phyloP scores from a whole-genome alignment of 2,113 vertebrate species.

The Otis tarda region DNA sequence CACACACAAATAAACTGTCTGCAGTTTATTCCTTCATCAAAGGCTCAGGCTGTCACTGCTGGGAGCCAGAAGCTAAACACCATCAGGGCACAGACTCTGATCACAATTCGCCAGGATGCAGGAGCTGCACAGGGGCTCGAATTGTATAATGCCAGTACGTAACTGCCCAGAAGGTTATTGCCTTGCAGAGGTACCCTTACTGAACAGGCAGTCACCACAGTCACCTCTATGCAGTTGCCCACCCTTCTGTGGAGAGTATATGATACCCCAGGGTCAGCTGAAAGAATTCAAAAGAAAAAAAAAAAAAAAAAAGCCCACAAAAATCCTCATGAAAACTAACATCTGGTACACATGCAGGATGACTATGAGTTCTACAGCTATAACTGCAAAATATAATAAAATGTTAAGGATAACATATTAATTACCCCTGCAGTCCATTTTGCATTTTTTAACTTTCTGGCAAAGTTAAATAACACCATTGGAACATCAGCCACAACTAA shows the following conservation, averaged over 20 bases:
- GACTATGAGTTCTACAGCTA: neutral
- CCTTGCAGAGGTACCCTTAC: neutral
- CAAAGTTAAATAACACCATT: neutral
- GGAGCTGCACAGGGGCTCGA: neutral
- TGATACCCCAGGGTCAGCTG: neutral
- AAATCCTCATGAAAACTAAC: neutral
- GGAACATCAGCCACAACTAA: neutral
- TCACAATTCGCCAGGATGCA: neutral
- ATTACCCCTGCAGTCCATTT: accelerated
- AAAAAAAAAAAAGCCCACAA: neutral
- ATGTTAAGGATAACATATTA: neutral
- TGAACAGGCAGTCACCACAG: neutral
- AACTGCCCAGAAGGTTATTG: neutral
- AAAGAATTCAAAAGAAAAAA: neutral
- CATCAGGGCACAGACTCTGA: neutral
- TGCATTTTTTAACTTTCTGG: neutral
- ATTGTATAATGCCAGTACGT: neutral
- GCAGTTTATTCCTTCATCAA: neutral
- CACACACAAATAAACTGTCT: neutral
- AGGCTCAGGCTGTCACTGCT: neutral
- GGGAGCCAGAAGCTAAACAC: neutral
- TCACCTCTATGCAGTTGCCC: neutral
- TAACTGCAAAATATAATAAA: neutral
- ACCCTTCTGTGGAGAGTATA: neutral
- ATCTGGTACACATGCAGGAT: accelerated